phyloP scores from a whole-genome alignment of 2,888 invertebrate genomes.

The Toxonevra muliebris region DNA sequence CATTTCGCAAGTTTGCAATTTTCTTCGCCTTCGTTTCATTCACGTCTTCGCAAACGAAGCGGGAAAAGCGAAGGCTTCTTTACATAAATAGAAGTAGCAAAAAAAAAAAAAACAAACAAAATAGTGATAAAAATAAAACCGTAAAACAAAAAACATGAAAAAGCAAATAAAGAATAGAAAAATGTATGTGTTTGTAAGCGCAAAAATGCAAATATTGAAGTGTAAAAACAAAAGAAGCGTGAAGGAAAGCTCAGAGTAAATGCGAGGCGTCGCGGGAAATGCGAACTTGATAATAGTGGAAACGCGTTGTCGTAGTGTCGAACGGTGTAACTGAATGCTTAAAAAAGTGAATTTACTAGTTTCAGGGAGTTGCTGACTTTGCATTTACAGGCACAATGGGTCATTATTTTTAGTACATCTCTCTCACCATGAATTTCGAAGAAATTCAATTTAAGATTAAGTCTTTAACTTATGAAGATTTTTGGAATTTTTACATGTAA shows the following conservation, averaged over 20 bases:
- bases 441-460: too few relatives aligned
- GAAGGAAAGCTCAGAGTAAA: conserved; percentile 10
- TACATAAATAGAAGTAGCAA: conserved; percentile 3
- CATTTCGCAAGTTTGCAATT: conserved; percentile 59
- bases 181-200: conserved; percentile 1
- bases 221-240: conserved; percentile 25
- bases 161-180: conserved; percentile 12
- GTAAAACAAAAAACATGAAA: conserved; percentile 33
- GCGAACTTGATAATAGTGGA: too few relatives aligned
- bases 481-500: too few relatives aligned
- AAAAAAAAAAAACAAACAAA: conserved; percentile 35
- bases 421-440: too few relatives aligned
- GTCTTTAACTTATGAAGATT: too few relatives aligned
- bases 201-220: conserved; percentile 33
- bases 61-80: conserved; percentile 37
- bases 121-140: conserved; percentile 52
- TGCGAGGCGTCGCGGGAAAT: neutral
- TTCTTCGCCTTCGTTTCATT: conserved; percentile 34
- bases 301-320: too few relatives aligned
- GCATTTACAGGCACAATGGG: too few relatives aligned
- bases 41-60: neutral
- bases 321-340: too few relatives aligned
- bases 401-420: too few relatives aligned
- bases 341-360: too few relatives aligned
- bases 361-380: too few relatives aligned